These are phyloP conservation scores for Solea senegalensis DNA, from an alignment of 2,113 vertebrate genomes.

Conservation along the genomic window DNA sequence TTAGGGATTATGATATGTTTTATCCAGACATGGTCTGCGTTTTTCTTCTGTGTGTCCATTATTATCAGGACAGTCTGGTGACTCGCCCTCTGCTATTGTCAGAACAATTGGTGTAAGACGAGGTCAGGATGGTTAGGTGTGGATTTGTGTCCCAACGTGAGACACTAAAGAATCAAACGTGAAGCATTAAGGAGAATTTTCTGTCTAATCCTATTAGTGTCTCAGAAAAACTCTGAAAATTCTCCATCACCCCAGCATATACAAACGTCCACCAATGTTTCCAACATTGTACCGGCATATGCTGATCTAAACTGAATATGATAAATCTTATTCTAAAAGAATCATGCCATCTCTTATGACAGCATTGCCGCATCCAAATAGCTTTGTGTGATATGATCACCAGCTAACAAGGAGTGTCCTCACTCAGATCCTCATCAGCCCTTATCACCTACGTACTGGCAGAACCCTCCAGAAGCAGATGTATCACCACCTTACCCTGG, in stretches of 20 bases:
- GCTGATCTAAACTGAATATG: too few relatives aligned
- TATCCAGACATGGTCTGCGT: conserved; percentile 50
- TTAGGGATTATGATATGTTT: conserved; percentile 76
- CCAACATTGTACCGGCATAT: too few relatives aligned
- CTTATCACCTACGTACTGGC: too few relatives aligned
- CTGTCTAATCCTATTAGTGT: conserved; percentile 77
- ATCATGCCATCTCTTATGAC: too few relatives aligned
- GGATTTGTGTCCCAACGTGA: conserved; percentile 33
- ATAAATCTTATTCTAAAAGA: too few relatives aligned
- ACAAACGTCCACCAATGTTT: neutral
- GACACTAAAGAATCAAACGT: conserved; percentile 53
- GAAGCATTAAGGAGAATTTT: conserved; percentile 55
- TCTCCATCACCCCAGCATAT: neutral
- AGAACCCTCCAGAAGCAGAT: too few relatives aligned
- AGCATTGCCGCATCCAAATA: too few relatives aligned
- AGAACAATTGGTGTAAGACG: conserved; percentile 30
- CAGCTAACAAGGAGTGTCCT: too few relatives aligned
- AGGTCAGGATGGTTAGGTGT: conserved; percentile 41
- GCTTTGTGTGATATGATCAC: too few relatives aligned
- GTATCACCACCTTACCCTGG: too few relatives aligned
- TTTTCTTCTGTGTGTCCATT: conserved; percentile 65
- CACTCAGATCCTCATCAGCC: too few relatives aligned
- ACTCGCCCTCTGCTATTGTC: conserved; percentile 36
- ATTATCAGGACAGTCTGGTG: conserved; percentile 36
- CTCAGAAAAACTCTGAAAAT: conserved; percentile 32